Conservation (phyloP, 1,140 invertebrate genomes). For the Pogonus chalceus region DNA sequence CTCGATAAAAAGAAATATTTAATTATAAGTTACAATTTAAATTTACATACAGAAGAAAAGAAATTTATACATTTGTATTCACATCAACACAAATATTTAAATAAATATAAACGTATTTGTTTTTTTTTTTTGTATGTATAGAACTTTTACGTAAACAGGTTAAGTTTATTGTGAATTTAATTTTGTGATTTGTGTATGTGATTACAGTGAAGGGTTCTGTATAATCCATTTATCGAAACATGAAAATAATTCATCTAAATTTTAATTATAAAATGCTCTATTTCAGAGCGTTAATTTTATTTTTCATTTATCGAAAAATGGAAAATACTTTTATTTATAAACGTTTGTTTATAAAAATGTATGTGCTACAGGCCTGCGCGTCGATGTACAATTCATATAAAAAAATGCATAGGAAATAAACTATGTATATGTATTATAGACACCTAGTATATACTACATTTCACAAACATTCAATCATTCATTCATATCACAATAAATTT, state of each 20-base stretch:
- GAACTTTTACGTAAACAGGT: not conserved
- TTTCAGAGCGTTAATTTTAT: too few species aligned
- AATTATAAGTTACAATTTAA: slow-evolving; percentile 1
- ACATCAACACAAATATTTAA: slow-evolving; percentile 1
- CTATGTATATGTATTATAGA: not conserved
- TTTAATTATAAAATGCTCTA: too few species aligned
- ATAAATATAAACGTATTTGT: not conserved
- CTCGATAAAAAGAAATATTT: not conserved
- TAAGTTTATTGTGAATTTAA: not conserved
- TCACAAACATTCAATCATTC: not conserved
- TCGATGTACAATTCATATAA: slow-evolving; percentile 1
- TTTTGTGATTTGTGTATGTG: not conserved
- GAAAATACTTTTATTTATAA: too few species aligned
- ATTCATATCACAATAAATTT: too few species aligned
- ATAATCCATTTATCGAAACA: too few species aligned
- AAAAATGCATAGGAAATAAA: slow-evolving; percentile 3
- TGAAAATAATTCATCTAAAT: too few species aligned
- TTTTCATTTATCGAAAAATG: too few species aligned
- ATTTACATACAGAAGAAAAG: slow-evolving; percentile 3
- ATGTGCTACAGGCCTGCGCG: not conserved
- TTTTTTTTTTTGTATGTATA: not conserved
- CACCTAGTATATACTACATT: not conserved
- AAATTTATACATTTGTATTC: slow-evolving; percentile 1
- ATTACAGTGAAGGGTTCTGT: not conserved
- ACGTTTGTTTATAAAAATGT: not conserved